Evolutionary conservation across 2,113 vertebrate genomes (phyloP).

Genomic region (Pholis gunnellus): DNA sequence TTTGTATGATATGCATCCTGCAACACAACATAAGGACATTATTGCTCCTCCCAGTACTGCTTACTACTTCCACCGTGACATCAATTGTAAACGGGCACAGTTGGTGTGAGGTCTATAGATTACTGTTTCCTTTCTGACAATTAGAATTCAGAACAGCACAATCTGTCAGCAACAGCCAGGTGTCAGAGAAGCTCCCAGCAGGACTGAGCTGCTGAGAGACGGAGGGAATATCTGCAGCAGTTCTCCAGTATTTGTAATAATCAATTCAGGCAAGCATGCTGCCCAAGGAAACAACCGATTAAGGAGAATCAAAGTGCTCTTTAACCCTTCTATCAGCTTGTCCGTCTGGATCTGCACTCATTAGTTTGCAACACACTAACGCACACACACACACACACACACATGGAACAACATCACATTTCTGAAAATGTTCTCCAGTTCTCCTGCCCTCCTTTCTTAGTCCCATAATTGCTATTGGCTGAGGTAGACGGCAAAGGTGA

Average conservation of each 20-base stretch:
- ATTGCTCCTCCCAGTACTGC: slow-evolving; percentile 7
- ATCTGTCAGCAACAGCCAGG: slow-evolving; percentile 23
- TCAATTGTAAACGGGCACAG: slow-evolving; percentile 31
- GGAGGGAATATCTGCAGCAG: background rate
- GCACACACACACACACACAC: background rate
- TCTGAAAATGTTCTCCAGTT: background rate
- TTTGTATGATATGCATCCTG: slow-evolving; percentile 13
- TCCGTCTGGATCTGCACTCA: slow-evolving; percentile 31
- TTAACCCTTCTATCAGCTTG: slow-evolving; percentile 46
- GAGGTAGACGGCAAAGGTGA: slow-evolving; percentile 15
- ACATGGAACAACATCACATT: slow-evolving; percentile 7
- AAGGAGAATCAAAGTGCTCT: slow-evolving; percentile 52
- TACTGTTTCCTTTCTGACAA: slow-evolving; percentile 26
- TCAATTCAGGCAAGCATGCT: slow-evolving; percentile 34
- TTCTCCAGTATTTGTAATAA: slow-evolving; percentile 41
- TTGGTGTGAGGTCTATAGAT: slow-evolving; percentile 20
- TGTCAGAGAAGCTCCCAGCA: slow-evolving; percentile 37
- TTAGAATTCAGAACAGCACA: slow-evolving; percentile 21
- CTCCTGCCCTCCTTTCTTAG: slow-evolving; percentile 9
- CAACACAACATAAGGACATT: background rate
- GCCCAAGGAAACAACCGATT: slow-evolving; percentile 47
- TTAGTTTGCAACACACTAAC: slow-evolving; percentile 41
- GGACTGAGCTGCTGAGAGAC: slow-evolving; percentile 9
- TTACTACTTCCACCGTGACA: slow-evolving; percentile 23
- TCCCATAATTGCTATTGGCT: slow-evolving; percentile 36